These are phyloP conservation scores for Drosophila rhopaloa DNA, from an alignment of 1,140 invertebrate genomes.

Conservation along the genomic window DNA sequence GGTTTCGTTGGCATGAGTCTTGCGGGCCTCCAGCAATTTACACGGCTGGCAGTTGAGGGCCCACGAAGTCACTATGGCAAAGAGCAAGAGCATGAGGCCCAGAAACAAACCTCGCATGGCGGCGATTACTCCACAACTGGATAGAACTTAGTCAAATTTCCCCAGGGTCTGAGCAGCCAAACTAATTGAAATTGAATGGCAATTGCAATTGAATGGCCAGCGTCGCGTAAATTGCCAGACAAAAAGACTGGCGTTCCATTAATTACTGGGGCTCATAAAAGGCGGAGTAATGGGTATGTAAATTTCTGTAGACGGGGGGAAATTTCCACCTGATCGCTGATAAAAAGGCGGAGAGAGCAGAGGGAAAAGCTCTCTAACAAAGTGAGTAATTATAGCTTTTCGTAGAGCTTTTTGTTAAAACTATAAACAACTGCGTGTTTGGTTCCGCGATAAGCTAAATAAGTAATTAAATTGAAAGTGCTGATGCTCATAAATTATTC, in stretches of 20 bases:
- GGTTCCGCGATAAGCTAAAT: constrained; percentile 7
- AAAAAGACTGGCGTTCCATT: constrained; percentile 34
- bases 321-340: constrained; percentile 47
- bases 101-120: constrained; percentile 52
- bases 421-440: constrained; percentile 17
- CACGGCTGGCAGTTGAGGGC: constrained; percentile 73
- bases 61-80: constrained; percentile 7
- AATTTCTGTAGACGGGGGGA: not conserved
- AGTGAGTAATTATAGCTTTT: constrained; percentile 13
- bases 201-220: constrained; percentile 44
- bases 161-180: constrained; percentile 37
- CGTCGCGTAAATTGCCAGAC: constrained; percentile 46
- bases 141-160: constrained; percentile 59
- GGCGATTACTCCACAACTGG: constrained; percentile 56
- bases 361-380: constrained; percentile 17
- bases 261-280: constrained; percentile 46
- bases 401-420: constrained; percentile 6
- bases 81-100: constrained; percentile 31
- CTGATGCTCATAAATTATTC: constrained; percentile 27
- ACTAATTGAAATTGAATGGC: constrained; percentile 60
- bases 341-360: constrained; percentile 28
- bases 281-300: constrained; percentile 2
- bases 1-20: constrained; percentile 58
- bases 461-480: constrained; percentile 22
- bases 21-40: constrained; percentile 70